Evolutionary conservation across 2,113 vertebrate species (phyloP), one percentile per base, ranked within the genome.

Genomic region (Forbesichthys papilliferus): DNA sequence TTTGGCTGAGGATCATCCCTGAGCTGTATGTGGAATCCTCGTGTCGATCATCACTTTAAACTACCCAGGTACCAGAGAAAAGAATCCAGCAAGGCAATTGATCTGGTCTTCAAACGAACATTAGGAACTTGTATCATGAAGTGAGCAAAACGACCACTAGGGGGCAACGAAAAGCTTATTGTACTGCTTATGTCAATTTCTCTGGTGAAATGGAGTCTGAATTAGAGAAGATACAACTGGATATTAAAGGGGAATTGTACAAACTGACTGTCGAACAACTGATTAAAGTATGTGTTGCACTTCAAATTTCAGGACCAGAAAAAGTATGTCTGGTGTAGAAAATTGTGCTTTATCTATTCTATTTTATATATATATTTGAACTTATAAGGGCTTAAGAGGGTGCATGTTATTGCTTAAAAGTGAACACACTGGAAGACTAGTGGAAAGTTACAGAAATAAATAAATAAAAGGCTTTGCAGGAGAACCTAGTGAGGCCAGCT

Each of bases 81-180:
- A 6, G 27, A 60, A 33, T 12, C 27, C 12, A 6, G 11, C 34
- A 60, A 60, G 58, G 33, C 34, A 12, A 11, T 36, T 12, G 3
- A 63, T 14, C 48, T 76, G 68, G 48, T 69, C 47, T 69, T 69
- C 67, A 52, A 46, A 53, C 68, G 11, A 9, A 46, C 9, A 9
- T 27, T 71, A 61, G 69, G 34, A 71, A 47, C 11, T 13, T 47
- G 61, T 56, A 71, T 56, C 53, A 36, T 71, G 69, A 71, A 63
- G 69, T 64, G 69, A 70, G 48, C 68, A 27, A 71, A 57, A 63
- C 12, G 69, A 71, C 61, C 69, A 71, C 61, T 63, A 49, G 34
- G 53, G 60, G 7, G 58, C 57, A 51, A 18, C 3, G 5, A 27
- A 52, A 60, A 69, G 48, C 42, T 48, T 53, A 36, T 56, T 56